phyloP scores from a whole-genome alignment of 2,797 vertebrate species.

The Poeciliopsis turneri region DNA sequence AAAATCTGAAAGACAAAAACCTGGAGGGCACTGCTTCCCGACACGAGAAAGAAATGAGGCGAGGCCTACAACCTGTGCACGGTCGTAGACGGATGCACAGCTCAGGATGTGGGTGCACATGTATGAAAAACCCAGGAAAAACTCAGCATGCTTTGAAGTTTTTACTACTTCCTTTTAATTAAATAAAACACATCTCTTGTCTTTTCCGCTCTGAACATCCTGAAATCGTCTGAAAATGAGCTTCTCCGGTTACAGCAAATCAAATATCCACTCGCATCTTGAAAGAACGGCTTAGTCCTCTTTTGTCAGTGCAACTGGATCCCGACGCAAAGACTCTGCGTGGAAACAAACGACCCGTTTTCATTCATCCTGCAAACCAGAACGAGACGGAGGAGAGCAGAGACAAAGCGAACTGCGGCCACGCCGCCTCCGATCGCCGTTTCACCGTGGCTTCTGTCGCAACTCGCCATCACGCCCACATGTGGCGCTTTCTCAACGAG shows the following conservation, averaged over 20 bases:
- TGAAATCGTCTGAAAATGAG: background rate
- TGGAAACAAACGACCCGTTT: conserved; percentile 2
- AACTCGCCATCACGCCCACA: background rate
- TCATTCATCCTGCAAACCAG: background rate
- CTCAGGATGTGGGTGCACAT: background rate
- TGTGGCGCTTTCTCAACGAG: background rate
- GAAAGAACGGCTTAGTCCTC: background rate
- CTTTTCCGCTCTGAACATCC: no score
- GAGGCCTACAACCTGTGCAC: background rate
- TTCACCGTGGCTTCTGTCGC: background rate
- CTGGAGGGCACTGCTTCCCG: background rate
- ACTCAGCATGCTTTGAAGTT: background rate
- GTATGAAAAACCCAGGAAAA: background rate
- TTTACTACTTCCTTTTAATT: no score
- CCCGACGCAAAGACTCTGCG: background rate
- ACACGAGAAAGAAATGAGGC: background rate
- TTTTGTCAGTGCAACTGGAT: background rate
- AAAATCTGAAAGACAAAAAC: background rate
- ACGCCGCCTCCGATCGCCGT: background rate
- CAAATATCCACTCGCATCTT: background rate
- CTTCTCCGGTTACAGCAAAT: background rate
- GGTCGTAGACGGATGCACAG: background rate
- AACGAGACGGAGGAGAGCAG: conserved; percentile 5
- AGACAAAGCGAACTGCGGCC: background rate
- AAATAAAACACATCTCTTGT: no score